phyloP scores from a whole-genome alignment of 1,140 invertebrate species.

The Heliconius eleuchia region DNA sequence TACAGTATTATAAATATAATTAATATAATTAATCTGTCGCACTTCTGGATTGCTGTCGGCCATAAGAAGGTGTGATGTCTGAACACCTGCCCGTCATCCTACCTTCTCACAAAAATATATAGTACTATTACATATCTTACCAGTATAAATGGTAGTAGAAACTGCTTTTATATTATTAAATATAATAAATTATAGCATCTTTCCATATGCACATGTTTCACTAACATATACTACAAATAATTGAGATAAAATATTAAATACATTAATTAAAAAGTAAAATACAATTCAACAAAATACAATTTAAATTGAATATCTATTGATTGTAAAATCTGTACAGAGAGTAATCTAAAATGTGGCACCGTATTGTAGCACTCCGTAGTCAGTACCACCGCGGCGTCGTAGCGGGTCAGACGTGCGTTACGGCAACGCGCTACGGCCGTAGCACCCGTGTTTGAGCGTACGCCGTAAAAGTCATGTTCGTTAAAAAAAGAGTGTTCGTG shows the following conservation, averaged over 20 bases:
- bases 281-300: conserved; percentile 13
- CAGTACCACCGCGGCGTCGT: conserved; percentile 68
- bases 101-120: too few species aligned
- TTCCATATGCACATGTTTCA: too few species aligned
- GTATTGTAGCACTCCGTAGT: conserved; percentile 65
- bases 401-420: conserved; percentile 59
- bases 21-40: too few species aligned
- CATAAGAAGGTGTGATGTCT: too few species aligned
- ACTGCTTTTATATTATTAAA: too few species aligned
- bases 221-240: background rate
- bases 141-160: too few species aligned
- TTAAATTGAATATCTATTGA: conserved; percentile 38
- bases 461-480: conserved; percentile 1
- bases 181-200: too few species aligned
- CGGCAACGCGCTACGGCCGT: conserved; percentile 36
- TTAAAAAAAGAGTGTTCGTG: conserved; percentile 46
- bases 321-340: conserved; percentile 73
- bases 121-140: too few species aligned
- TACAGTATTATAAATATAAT: too few species aligned
- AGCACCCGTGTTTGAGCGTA: conserved; percentile 9
- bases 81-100: too few species aligned
- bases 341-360: conserved; percentile 61
- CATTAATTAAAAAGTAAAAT: background rate
- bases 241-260: background rate
- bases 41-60: too few species aligned